Evolutionary conservation across 2,888 invertebrate genomes (phyloP).

Genomic region (Conomelus anceps): DNA sequence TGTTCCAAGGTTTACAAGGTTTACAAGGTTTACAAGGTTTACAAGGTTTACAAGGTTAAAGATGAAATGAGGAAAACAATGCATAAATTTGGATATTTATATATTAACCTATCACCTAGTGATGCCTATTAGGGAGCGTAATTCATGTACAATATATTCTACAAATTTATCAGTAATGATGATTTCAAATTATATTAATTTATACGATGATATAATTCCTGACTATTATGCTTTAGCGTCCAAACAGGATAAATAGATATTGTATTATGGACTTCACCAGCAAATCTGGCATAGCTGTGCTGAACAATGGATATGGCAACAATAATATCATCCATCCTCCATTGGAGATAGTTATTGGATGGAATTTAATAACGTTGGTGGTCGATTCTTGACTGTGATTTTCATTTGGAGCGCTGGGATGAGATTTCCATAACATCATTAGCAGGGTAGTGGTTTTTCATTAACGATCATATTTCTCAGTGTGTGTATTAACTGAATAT

Average conservation of each 20-base stretch:
- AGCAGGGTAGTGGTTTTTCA: background rate
- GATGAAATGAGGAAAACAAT: too few relatives aligned
- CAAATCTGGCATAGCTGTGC: background rate
- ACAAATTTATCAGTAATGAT: too few relatives aligned
- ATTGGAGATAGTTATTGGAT: background rate
- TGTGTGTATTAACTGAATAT: background rate
- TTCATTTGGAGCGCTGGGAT: background rate
- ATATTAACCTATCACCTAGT: too few relatives aligned
- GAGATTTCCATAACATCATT: background rate
- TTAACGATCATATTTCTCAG: background rate
- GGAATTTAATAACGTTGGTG: background rate
- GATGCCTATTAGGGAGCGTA: too few relatives aligned
- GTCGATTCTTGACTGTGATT: background rate
- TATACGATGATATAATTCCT: too few relatives aligned
- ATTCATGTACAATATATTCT: too few relatives aligned
- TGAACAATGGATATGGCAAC: background rate
- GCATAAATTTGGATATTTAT: too few relatives aligned
- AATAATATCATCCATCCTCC: background rate
- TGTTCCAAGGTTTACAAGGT: too few relatives aligned
- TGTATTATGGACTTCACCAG: background rate
- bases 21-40: too few relatives aligned
- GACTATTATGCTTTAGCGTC: too few relatives aligned
- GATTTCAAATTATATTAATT: too few relatives aligned
- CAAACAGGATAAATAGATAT: background rate
- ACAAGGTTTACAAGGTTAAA: too few relatives aligned